Base-by-base conservation (phyloP, 2,113 vertebrate species). In the Paralichthys olivaceus region DNA sequence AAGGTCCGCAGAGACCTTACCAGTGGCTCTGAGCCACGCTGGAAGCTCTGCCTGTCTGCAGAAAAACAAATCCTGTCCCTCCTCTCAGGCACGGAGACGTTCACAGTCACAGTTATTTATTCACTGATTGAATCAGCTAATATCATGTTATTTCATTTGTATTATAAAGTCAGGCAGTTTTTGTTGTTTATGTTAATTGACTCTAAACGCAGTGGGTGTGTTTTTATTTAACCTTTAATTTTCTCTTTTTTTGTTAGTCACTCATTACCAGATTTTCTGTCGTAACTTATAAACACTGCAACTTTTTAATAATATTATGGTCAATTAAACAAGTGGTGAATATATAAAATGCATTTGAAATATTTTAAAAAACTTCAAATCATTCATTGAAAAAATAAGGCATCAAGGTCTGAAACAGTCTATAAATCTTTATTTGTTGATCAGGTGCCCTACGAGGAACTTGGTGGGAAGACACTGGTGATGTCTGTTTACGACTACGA, bases 401-500 rank as follows among this genome's bases (percentile, higher is more conserved):
- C 23, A 19, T 66, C 7, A 8, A 26, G 3, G 14, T 37, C 4
- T 15, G 40, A 62, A 75, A n/a, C 20, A 14, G 13, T 34, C 32
- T 12, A 17, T 8, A 0, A 12, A 9, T 3, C 4, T 64, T 17
- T 72, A 13, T 69, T 13, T 87, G 12, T 57, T 14, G 17, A 62
- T 34, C 91, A 99, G 98, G 92, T 99, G 2, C 97, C 97, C 1
- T 99, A 99, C 66, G 96, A 98, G 83, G 98, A 99, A 66, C 94
- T 99, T 25, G 98, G 98, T 0, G 97, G 97, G 49, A 99, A 99
- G 83, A 99, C 96, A 0, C 84, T 99, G 91, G 92, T 95, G 81
- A 97, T 99, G 97, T 97, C 97, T 28, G 97, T 99, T 85, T 99
- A 96, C 0, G 98, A 99, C 92, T 99, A 99, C 0, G 98, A 99